Conservation (phyloP, 2,797 vertebrate genomes). For the Epinephelus malabaricus region DNA sequence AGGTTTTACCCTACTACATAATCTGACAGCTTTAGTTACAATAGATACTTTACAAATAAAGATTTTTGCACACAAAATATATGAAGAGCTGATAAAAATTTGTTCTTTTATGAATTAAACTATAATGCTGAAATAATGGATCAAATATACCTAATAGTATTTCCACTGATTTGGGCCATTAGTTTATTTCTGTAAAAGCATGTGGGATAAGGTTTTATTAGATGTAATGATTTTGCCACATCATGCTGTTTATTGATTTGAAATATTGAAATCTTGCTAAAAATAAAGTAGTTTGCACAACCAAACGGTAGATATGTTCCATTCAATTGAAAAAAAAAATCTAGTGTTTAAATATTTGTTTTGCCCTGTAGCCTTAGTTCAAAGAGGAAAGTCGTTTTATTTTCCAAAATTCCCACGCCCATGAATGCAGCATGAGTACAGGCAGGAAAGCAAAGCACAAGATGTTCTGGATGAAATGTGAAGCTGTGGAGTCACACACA, state of each 20-base stretch:
- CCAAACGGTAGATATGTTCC: neutral
- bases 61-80: too few species aligned
- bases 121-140: neutral
- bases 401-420: neutral
- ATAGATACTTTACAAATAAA: too few species aligned
- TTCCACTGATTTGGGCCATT: neutral
- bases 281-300: neutral
- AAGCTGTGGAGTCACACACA: constrained; percentile 22
- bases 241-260: neutral
- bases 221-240: neutral
- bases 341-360: neutral
- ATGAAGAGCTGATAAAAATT: too few species aligned
- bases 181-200: neutral
- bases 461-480: constrained; percentile 26
- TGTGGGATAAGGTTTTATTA: neutral
- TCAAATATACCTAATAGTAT: neutral
- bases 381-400: neutral
- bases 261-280: neutral
- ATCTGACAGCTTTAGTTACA: too few species aligned
- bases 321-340: neutral
- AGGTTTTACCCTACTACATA: too few species aligned
- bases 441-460: constrained; percentile 38
- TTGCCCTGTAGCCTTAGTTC: neutral
- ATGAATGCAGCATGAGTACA: constrained; percentile 25
- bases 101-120: too few species aligned